Evolutionary conservation across 2,888 invertebrate species (phyloP).

Genomic region (Drosophila mercatorum): DNA sequence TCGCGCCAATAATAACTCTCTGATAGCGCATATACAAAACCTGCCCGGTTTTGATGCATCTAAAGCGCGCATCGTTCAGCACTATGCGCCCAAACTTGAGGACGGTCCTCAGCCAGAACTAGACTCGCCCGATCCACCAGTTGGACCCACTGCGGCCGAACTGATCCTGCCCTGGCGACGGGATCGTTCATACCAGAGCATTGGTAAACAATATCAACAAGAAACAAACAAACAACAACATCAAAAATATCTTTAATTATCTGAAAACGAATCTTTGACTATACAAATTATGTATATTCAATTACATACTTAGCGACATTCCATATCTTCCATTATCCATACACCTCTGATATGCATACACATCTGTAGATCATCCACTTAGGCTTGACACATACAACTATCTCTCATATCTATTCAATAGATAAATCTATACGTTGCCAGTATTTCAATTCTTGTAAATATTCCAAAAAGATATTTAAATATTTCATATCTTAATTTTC

Average conservation of each 20-base stretch:
- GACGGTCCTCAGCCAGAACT: conserved; percentile 81
- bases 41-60: conserved; percentile 89
- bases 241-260: conserved; percentile 14
- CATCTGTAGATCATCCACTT: conserved; percentile 24
- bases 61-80: conserved; percentile 89
- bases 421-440: not conserved
- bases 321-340: conserved; percentile 12
- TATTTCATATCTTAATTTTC: not conserved
- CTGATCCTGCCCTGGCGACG: conserved; percentile 94
- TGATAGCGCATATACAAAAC: conserved; percentile 89
- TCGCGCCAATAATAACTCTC: conserved; percentile 88
- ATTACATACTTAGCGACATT: conserved; percentile 21
- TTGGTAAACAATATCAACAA: conserved; percentile 86
- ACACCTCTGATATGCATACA: conserved; percentile 6
- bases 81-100: conserved; percentile 85
- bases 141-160: conserved; percentile 91
- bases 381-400: not conserved
- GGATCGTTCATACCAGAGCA: conserved; percentile 89
- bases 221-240: conserved; percentile 16
- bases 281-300: conserved; percentile 37
- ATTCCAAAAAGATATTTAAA: not conserved
- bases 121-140: conserved; percentile 84
- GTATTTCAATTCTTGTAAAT: conserved; percentile 1
- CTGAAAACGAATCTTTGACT: conserved; percentile 25
- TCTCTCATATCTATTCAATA: not conserved